phyloP scores from a whole-genome alignment of 2,888 invertebrate genomes.

The Polymixis flavicincta region DNA sequence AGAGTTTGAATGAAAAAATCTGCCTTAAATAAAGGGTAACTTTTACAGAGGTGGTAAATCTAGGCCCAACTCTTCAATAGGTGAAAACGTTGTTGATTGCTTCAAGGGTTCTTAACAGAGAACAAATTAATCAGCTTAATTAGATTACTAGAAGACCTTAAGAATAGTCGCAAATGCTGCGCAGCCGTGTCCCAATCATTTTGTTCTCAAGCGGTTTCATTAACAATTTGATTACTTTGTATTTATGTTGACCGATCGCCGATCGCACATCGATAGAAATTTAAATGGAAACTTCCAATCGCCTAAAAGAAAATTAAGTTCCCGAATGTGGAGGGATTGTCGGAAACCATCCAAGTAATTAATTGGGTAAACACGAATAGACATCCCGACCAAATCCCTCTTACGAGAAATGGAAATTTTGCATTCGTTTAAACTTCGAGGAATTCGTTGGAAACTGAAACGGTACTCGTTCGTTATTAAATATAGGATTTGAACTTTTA shows the following conservation, averaged over 20 bases:
- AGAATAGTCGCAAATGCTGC: slow-evolving; percentile 4
- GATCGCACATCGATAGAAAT: slow-evolving; percentile 76
- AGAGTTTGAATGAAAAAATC: background rate
- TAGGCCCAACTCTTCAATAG: background rate
- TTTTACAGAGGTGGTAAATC: background rate
- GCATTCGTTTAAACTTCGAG: slow-evolving; percentile 56
- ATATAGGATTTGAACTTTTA: slow-evolving; percentile 17
- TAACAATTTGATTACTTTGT: slow-evolving; percentile 85
- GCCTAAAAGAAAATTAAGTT: slow-evolving; percentile 83
- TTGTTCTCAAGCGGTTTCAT: slow-evolving; percentile 72
- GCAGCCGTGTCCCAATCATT: slow-evolving; percentile 6
- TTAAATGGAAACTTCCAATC: slow-evolving; percentile 80
- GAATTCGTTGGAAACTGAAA: slow-evolving; percentile 46
- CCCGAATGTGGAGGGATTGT: slow-evolving; percentile 75
- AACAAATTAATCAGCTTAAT: background rate
- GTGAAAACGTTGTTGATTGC: background rate
- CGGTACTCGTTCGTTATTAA: slow-evolving; percentile 30
- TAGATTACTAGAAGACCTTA: slow-evolving; percentile 1
- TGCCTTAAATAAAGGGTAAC: background rate
- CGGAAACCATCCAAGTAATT: slow-evolving; percentile 76
- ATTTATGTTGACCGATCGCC: slow-evolving; percentile 81
- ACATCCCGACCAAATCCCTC: slow-evolving; percentile 65
- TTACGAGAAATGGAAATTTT: slow-evolving; percentile 64
- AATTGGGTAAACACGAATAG: slow-evolving; percentile 79
- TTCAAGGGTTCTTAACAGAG: background rate